Evolutionary conservation across 2,888 invertebrate genomes (phyloP).

Genomic region (Lasioglossum calceatum): DNA sequence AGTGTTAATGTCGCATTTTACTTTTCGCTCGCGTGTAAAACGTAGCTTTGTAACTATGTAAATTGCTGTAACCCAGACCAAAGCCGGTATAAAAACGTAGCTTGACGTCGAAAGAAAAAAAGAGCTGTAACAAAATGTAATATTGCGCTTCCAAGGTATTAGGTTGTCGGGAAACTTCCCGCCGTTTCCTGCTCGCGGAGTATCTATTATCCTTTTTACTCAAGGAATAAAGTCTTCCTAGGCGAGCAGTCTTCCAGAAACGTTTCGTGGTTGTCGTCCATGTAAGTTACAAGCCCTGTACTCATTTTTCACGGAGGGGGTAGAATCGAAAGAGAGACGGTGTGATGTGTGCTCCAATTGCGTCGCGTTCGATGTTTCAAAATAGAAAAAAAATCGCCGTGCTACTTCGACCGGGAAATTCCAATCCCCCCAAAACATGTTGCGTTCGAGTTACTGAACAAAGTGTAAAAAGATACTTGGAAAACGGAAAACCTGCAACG

Average conservation of each 20-base stretch:
- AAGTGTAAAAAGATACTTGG: neutral
- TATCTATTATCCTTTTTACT: slow-evolving; percentile 5
- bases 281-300: neutral
- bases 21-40: no score
- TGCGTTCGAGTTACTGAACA: neutral
- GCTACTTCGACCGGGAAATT: neutral
- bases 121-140: neutral
- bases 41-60: neutral
- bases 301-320: neutral
- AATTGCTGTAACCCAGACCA: neutral
- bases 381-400: neutral
- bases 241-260: slow-evolving; percentile 2
- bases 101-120: neutral
- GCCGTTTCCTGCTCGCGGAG: neutral
- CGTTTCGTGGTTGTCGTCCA: neutral
- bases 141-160: slow-evolving; percentile 1
- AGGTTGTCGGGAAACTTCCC: slow-evolving; percentile 1
- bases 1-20: no score
- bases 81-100: neutral
- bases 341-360: neutral
- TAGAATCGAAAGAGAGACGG: neutral
- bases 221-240: neutral
- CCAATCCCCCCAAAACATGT: neutral
- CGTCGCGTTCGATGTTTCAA: neutral
- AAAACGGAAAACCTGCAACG: neutral